Evolutionary conservation across 2,888 invertebrate genomes (phyloP), one percentile per base, ranked within the genome.

Genomic region (Limenitis arthemis): DNA sequence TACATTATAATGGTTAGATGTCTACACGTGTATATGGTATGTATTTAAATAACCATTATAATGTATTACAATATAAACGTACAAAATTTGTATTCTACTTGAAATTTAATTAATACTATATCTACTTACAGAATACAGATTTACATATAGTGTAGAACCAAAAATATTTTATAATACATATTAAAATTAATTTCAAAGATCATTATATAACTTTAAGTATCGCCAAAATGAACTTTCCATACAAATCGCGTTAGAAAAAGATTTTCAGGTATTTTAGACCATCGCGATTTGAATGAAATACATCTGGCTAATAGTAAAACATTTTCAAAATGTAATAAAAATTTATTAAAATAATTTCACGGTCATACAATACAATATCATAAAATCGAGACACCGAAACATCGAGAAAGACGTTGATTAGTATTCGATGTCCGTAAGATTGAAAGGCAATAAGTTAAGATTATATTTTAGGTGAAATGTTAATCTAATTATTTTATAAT

Each of bases 41-140:
- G 29, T 29, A 12, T 28, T 47, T 42, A 20, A 43, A 41, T 49
- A 20, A 42, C 38, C 43, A 49, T 49, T 44, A 11, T 33, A 47
- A 53, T 28, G 38, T 44, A 47, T 47, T 47, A 51, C 60, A 41
- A 59, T 63, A 63, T 58, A 63, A 63, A 63, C 57, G 60, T 63
- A 63, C 56, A 63, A 63, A 63, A 63, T 28, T 58, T 55, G 53
- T 53, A 61, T 44, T 34, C 50, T 55, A 53, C 41, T 12, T 31
- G 11, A 43, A 29, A 12, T 40, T 44, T 51, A 30, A 40, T 46
- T 50, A 30, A 6, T 20, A 40, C 36, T 46, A 40, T 31, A 30
- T 31, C 40, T 46, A 51, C 30, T 40, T 51, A 44, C 34, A 51
- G 34, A 29, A 28, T 44, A 12, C 20, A 44, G 40, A 34, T 31